Conservation (phyloP, 2,888 invertebrate species). For the Meloe dianella region DNA sequence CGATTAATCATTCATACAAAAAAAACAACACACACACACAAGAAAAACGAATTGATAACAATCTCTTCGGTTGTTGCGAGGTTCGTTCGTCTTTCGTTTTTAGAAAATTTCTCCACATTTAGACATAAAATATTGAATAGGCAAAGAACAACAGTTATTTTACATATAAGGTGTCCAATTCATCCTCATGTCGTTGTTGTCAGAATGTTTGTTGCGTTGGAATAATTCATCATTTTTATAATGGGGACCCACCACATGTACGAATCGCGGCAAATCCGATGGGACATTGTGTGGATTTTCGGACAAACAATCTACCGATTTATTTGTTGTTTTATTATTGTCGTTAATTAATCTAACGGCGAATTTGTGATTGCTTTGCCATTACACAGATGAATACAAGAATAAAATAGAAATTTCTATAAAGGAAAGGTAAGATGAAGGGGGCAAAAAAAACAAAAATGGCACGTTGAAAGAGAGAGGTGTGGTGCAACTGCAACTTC, state of each 20-base stretch:
- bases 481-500: constrained; percentile 30
- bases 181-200: background rate
- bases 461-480: no score
- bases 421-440: background rate
- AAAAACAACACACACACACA: no score
- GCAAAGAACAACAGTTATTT: constrained; percentile 10
- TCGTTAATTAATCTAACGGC: constrained; percentile 39
- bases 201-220: no score
- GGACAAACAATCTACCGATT: background rate
- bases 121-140: no score
- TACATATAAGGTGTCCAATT: constrained; percentile 14
- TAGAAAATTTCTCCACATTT: no score
- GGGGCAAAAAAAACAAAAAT: constrained; percentile 8
- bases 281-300: background rate
- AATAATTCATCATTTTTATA: no score
- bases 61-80: no score
- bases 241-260: no score
- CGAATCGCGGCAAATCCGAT: background rate
- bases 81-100: no score
- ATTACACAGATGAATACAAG: background rate
- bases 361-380: constrained; percentile 24
- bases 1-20: background rate
- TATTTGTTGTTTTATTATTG: no score
- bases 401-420: background rate
- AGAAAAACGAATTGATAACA: no score